These are phyloP conservation scores for Malachius bipustulatus DNA, from an alignment of 2,888 invertebrate species.

Conservation along the genomic window DNA sequence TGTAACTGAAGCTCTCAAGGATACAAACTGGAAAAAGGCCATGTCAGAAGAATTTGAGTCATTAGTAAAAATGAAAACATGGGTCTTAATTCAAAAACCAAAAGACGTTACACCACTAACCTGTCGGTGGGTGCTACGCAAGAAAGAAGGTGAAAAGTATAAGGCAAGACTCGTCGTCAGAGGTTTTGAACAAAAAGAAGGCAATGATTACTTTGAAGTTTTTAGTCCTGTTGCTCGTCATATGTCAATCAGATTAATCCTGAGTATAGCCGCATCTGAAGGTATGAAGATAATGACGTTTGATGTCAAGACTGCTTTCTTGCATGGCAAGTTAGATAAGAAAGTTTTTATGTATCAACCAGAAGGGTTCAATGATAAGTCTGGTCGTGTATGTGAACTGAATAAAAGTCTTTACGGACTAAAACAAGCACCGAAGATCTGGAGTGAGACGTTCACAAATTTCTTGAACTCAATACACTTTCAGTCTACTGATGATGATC, in stretches of 20 bases:
- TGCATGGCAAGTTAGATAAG: slow-evolving; percentile 9
- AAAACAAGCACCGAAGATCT: slow-evolving; percentile 24
- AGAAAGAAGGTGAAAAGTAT: background rate
- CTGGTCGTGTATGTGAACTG: slow-evolving; percentile 13
- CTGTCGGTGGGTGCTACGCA: slow-evolving; percentile 2
- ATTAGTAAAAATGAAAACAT: slow-evolving; percentile 1
- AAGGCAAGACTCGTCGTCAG: slow-evolving; percentile 11
- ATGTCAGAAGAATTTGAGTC: slow-evolving; percentile 3
- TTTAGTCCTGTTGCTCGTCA: slow-evolving; percentile 16
- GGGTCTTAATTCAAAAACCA: slow-evolving; percentile 3
- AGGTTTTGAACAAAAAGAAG: slow-evolving; percentile 13
- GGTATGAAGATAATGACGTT: slow-evolving; percentile 10
- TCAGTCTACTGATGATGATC: slow-evolving; percentile 21
- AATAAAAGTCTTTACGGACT: slow-evolving; percentile 24
- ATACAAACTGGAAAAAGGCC: slow-evolving; percentile 2
- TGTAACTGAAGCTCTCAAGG: no score
- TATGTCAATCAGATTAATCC: slow-evolving; percentile 15
- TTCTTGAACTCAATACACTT: slow-evolving; percentile 18
- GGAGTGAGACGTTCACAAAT: slow-evolving; percentile 21
- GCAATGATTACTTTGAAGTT: slow-evolving; percentile 16
- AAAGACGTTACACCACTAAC: background rate
- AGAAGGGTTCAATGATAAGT: slow-evolving; percentile 8
- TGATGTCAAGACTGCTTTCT: slow-evolving; percentile 16
- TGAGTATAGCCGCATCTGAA: slow-evolving; percentile 12
- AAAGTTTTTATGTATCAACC: slow-evolving; percentile 8